Percentiles rank a stretch among this genome's conserved stretches.
Evolutionary conservation across 2,888 invertebrate genomes (phyloP).

Genomic region (Osedax fenrisi): DNA sequence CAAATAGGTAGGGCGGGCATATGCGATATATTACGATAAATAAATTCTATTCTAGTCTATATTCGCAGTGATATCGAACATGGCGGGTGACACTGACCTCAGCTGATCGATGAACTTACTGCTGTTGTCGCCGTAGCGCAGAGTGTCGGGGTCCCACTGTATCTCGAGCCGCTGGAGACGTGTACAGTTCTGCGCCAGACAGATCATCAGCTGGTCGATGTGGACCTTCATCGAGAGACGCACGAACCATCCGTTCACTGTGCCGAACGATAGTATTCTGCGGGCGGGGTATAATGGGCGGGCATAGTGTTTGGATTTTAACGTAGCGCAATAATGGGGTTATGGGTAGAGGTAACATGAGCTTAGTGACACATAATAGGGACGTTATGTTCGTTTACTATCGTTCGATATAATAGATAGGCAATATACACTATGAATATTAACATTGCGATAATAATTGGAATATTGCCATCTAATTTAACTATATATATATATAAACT

Average conservation of each 20-base stretch:
- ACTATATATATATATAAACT: no score
- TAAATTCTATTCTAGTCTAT: no score
- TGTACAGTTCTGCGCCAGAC: constrained; percentile 80
- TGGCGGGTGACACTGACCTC: constrained; percentile 56
- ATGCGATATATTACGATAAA: neutral
- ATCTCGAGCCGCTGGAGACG: constrained; percentile 80
- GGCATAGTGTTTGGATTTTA: neutral
- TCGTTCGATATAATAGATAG: no score
- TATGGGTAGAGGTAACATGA: no score
- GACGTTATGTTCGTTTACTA: no score
- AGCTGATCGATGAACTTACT: constrained; percentile 96
- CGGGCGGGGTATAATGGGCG: neutral
- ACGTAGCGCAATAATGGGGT: neutral
- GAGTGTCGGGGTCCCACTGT: constrained; percentile 94
- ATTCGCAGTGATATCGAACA: no score
- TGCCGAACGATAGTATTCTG: constrained; percentile 92
- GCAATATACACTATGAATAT: no score
- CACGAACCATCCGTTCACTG: constrained; percentile 83
- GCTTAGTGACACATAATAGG: no score
- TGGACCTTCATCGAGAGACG: constrained; percentile 67
- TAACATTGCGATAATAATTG: no score
- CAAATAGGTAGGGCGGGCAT: neutral
- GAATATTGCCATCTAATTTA: no score
- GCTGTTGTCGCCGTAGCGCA: constrained; percentile 95
- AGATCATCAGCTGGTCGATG: constrained; percentile 94